Percentiles rank a stretch among this genome's conserved stretches.
phyloP scores from a whole-genome alignment of 2,113 vertebrate genomes.

The Fregata magnificens region DNA sequence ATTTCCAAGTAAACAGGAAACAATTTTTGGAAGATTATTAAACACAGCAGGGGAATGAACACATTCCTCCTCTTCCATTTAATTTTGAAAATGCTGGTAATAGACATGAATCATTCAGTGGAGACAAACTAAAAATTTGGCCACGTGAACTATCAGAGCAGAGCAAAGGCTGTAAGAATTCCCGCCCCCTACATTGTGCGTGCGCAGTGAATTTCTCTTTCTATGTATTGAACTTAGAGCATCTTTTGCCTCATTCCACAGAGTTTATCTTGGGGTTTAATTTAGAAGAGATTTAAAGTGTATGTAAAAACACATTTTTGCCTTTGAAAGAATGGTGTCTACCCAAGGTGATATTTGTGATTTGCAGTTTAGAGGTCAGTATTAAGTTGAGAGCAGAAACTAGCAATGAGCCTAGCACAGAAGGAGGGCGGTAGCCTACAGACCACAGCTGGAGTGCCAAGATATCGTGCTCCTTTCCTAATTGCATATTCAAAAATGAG shows the following conservation, averaged over 20 bases:
- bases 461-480: neutral
- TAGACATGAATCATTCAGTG: conserved; percentile 35
- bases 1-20: conserved; percentile 55
- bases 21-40: conserved; percentile 38
- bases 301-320: neutral
- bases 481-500: neutral
- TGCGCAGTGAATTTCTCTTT: neutral
- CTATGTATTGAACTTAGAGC: neutral
- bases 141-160: neutral
- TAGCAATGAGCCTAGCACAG: neutral
- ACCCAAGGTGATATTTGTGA: neutral
- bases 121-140: neutral
- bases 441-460: neutral
- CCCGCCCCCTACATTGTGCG: neutral
- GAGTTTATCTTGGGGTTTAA: neutral
- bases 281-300: neutral
- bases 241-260: neutral
- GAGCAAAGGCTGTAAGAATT: neutral
- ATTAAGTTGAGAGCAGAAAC: neutral
- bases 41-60: conserved; percentile 25
- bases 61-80: conserved; percentile 45
- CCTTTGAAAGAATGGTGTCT: neutral
- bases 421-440: neutral
- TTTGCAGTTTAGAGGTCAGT: neutral
- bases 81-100: conserved; percentile 51